phyloP scores from a whole-genome alignment of 1,140 invertebrate species.

The Xylocopa sonorina region DNA sequence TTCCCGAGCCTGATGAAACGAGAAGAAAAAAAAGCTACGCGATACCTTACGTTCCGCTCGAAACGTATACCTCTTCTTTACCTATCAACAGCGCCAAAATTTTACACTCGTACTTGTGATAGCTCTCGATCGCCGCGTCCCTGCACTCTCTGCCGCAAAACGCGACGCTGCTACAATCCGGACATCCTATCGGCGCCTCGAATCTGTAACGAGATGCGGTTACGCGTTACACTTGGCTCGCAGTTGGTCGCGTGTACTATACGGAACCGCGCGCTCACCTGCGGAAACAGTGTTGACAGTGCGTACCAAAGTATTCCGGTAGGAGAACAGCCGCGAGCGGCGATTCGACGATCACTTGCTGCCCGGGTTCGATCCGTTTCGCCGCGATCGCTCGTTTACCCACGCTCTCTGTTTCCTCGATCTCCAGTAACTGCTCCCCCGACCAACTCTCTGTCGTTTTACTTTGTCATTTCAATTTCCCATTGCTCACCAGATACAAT shows the following conservation, averaged over 20 bases:
- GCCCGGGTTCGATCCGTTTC: conserved; percentile 84
- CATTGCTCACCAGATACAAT: too few species aligned
- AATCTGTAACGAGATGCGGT: conserved; percentile 79
- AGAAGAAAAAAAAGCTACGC: too few species aligned
- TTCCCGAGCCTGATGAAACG: conserved; percentile 85
- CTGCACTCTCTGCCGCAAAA: conserved; percentile 90
- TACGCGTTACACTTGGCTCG: too few species aligned
- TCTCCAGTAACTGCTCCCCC: too few species aligned
- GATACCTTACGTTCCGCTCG: too few species aligned
- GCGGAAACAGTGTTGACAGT: conserved; percentile 92
- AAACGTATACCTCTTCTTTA: too few species aligned
- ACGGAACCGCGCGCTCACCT: conserved; percentile 79
- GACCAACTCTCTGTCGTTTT: too few species aligned
- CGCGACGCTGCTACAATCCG: conserved; percentile 87
- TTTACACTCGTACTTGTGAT: conserved; percentile 92
- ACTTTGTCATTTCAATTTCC: too few species aligned
- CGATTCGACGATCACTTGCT: conserved; percentile 87
- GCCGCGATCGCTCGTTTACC: conserved; percentile 85
- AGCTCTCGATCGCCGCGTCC: conserved; percentile 85
- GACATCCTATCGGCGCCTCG: conserved; percentile 87
- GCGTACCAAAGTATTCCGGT: conserved; percentile 87
- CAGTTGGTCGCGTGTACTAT: too few species aligned
- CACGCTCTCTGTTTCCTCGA: conserved; percentile 78
- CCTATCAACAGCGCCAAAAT: conserved; percentile 88
- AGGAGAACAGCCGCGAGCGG: conserved; percentile 89